These are phyloP conservation scores for Trissolcus brochymenae DNA, from an alignment of 2,888 invertebrate species.

Conservation along the genomic window DNA sequence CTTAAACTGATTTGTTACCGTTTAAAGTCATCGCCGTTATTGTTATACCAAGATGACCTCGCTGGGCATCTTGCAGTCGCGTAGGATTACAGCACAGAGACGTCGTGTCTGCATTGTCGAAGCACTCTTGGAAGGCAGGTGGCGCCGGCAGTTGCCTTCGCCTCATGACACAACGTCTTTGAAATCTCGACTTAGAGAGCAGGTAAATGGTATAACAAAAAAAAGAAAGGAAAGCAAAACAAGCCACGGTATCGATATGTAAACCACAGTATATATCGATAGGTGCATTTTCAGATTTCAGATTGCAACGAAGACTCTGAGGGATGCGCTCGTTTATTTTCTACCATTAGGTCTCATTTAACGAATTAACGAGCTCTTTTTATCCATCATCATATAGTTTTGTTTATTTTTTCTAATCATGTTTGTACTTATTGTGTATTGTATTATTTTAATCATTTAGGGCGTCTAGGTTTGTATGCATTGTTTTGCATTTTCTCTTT, in stretches of 20 bases:
- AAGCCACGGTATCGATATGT: constrained; percentile 24
- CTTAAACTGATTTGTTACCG: neutral
- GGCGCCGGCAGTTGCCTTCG: constrained; percentile 8
- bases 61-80: constrained; percentile 8
- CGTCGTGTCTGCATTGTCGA: constrained; percentile 11
- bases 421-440: constrained; percentile 64
- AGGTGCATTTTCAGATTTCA: constrained; percentile 50
- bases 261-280: constrained; percentile 25
- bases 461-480: constrained; percentile 72
- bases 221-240: neutral
- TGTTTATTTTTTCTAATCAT: constrained; percentile 72
- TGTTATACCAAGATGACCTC: neutral
- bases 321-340: constrained; percentile 54
- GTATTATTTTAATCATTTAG: constrained; percentile 72
- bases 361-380: constrained; percentile 25
- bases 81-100: constrained; percentile 1
- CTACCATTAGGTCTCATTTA: constrained; percentile 39
- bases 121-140: constrained; percentile 19
- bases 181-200: neutral
- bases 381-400: constrained; percentile 59
- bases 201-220: constrained; percentile 16
- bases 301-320: constrained; percentile 58
- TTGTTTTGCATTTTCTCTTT: neutral
- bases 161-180: constrained; percentile 1
- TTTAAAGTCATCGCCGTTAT: neutral